These are phyloP conservation scores for Ibidorhyncha struthersii DNA, from an alignment of 2,113 vertebrate genomes.

Conservation along the genomic window DNA sequence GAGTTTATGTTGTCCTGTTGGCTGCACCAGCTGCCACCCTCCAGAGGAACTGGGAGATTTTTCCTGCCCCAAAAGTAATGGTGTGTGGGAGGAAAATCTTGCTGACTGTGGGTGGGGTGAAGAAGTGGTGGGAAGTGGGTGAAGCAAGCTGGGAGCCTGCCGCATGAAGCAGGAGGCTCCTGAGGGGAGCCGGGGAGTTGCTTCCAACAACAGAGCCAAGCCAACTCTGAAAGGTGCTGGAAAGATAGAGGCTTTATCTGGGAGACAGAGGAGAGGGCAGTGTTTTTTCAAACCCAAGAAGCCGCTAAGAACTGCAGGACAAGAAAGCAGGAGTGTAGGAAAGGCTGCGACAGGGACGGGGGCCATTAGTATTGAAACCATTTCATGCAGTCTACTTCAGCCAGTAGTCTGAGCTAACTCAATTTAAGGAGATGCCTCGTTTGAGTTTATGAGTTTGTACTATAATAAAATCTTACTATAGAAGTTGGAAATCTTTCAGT, in stretches of 20 bases:
- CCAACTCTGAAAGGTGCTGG: not conserved
- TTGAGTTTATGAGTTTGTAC: not conserved
- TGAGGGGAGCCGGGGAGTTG: not conserved
- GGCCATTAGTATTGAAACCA: not conserved
- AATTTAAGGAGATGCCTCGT: not conserved
- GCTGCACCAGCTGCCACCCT: not conserved
- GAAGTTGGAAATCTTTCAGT: not conserved
- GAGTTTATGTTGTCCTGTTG: not conserved
- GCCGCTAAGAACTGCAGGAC: not conserved
- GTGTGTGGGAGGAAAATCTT: not conserved
- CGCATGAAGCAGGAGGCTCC: not conserved
- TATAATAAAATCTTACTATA: conserved; percentile 13
- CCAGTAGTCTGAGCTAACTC: not conserved
- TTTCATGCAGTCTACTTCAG: not conserved
- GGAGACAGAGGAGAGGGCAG: not conserved
- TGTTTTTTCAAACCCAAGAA: not conserved
- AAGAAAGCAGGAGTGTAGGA: not conserved
- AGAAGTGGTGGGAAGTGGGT: not conserved
- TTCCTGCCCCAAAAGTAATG: not conserved
- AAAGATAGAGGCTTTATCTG: not conserved
- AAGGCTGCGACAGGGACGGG: not conserved
- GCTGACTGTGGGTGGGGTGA: not conserved
- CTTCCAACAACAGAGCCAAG: not conserved
- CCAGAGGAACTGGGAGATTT: not conserved
- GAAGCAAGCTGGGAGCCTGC: not conserved